A percentile compares a stretch with the other conserved stretches of the same genome.
Conservation (phyloP, 2,797 vertebrate species). For the Gymnoscopelus microlampas region DNA sequence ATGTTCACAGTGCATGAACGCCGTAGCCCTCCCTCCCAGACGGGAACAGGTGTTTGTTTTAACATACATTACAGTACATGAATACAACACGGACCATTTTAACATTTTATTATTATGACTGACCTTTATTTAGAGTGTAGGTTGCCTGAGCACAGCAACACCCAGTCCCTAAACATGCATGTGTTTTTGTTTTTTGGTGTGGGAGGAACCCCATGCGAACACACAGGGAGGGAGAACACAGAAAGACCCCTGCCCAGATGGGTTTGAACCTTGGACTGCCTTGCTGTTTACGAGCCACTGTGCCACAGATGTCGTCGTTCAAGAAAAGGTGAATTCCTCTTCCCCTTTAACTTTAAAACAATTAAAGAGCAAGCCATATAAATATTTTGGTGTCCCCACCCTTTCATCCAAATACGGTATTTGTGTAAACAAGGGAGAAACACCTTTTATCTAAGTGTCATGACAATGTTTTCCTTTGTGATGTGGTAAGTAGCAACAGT, state of each 20-base stretch:
- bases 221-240: too few relatives aligned
- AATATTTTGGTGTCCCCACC: neutral
- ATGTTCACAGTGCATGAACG: conserved; percentile 72
- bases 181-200: too few relatives aligned
- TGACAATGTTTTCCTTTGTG: neutral
- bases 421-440: neutral
- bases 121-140: too few relatives aligned
- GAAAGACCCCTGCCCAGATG: too few relatives aligned
- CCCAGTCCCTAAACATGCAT: too few relatives aligned
- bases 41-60: conserved; percentile 72
- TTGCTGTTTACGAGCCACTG: too few relatives aligned
- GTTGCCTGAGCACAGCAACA: too few relatives aligned
- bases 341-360: too few relatives aligned
- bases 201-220: too few relatives aligned
- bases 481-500: conserved; percentile 6
- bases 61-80: conserved; percentile 34
- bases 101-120: neutral
- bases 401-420: conserved; percentile 1
- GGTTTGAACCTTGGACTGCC: too few relatives aligned
- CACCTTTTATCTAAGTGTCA: neutral
- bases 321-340: too few relatives aligned
- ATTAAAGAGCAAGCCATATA: neutral
- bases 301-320: too few relatives aligned
- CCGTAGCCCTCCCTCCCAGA: conserved; percentile 62
- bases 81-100: conserved; percentile 15